Evolutionary conservation across 2,888 invertebrate genomes (phyloP), one percentile per base, ranked within the genome.

Genomic region (Aspidapion aeneum): DNA sequence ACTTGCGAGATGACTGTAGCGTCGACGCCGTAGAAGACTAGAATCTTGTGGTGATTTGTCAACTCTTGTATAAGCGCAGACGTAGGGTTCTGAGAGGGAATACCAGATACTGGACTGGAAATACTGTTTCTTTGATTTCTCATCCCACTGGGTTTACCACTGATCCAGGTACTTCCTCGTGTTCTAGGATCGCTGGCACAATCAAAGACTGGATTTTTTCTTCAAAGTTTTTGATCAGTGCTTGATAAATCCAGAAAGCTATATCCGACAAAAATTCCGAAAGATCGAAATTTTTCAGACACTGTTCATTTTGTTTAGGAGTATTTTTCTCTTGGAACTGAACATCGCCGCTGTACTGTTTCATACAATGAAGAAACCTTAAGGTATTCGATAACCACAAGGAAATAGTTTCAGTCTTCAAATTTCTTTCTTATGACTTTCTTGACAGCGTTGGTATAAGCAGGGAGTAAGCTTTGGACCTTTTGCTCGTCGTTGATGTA

Each of bases 331-430:
- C 81, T 74, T 94, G 93, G 82, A 94, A 97, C 9, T 90, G 86
- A 66, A 86, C 86, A 70, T 97, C 94, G 1, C 96, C 96, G 72
- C 96, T 95, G 81, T 98, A 99, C 79, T 99, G 98, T 66, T 97
- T 94, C 68, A 98, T 84, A 75, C 91, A 93, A 79, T 98, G 92
- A 21, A 95, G 81, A 51, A 99, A 82, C 58, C 79, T 78, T 54
- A 96, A 83, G 57, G 93, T 91, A 74, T 94, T 94, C 12, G 91
- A 86, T 0, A 94, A 83, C 94, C 94, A 94, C 19, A 94, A 79
- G 0, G 91, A 90, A 18, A 90, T 87, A 3, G 89, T 87, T 75
- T 98, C 98, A 22, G 75, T 93, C 93, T 71, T 86, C 90, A 12
- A 85, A 84, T 63, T 87, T 87, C 79, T 87, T 90, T 82, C 87